phyloP scores from a whole-genome alignment of 2,797 vertebrate species.

The Sebastes kiyomatsui region DNA sequence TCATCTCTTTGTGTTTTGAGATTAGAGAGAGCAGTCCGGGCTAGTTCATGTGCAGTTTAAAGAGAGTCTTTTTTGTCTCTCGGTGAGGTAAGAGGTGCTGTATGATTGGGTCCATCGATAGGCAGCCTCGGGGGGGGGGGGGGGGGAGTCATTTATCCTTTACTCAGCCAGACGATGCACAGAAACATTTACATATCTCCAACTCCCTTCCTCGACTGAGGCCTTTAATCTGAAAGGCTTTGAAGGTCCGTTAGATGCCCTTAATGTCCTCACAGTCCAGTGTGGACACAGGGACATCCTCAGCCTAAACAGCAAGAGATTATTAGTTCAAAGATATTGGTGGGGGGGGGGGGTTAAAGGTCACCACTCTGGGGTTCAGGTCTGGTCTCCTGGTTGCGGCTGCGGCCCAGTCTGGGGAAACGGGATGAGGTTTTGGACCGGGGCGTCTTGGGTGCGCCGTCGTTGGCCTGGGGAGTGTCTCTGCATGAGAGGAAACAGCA shows the following conservation, averaged over 20 bases:
- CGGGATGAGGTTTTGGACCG: conserved; percentile 86
- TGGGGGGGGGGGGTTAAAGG: conserved; percentile 81
- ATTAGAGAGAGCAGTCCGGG: conserved; percentile 29
- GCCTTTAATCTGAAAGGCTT: conserved; percentile 17
- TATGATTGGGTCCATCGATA: conserved; percentile 43
- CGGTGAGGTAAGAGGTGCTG: conserved; percentile 64
- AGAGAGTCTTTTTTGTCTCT: conserved; percentile 47
- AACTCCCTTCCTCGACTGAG: not conserved
- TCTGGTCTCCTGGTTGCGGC: conserved; percentile 85
- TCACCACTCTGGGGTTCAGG: conserved; percentile 97
- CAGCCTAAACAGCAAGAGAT: not conserved
- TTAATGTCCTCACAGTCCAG: conserved; percentile 17
- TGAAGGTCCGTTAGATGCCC: conserved; percentile 19
- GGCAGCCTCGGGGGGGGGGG: not conserved
- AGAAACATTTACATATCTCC: conserved; percentile 34
- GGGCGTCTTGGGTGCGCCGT: conserved; percentile 83
- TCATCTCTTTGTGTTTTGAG: conserved; percentile 39
- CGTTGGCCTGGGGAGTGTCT: conserved; percentile 85
- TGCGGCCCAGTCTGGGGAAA: conserved; percentile 90
- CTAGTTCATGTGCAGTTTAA: conserved; percentile 49
- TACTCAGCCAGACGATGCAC: conserved; percentile 12
- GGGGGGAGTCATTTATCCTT: conserved; percentile 16
- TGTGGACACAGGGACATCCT: not conserved
- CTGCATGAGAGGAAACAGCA: conserved; percentile 73
- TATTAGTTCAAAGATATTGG: conserved; percentile 2